Conservation (phyloP, 2,888 invertebrate genomes). For the Drosophila colorata region DNA sequence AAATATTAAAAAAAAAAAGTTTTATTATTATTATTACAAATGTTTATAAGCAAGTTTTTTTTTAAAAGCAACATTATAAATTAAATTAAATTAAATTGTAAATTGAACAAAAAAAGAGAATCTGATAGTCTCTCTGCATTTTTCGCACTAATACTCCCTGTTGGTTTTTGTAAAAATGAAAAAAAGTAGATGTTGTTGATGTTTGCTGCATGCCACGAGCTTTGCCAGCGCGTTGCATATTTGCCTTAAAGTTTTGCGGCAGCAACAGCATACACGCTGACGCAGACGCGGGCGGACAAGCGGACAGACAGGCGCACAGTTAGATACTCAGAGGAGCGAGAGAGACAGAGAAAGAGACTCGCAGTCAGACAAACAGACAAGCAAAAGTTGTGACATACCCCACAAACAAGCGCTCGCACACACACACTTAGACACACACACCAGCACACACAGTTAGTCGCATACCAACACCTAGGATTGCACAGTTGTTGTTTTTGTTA, state of each 20-base stretch:
- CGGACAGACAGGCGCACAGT: slow-evolving; percentile 11
- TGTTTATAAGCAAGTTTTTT: too few species aligned
- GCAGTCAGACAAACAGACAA: slow-evolving; percentile 61
- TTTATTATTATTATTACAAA: too few species aligned
- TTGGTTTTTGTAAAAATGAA: slow-evolving; percentile 12
- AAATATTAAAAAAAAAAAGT: too few species aligned
- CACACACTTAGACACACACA: slow-evolving; percentile 11
- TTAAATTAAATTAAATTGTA: too few species aligned
- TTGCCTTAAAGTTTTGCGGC: slow-evolving; percentile 77
- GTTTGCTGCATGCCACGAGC: slow-evolving; percentile 78
- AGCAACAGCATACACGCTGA: slow-evolving; percentile 42
- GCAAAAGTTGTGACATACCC: slow-evolving; percentile 70
- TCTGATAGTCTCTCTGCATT: slow-evolving; percentile 5
- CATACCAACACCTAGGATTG: slow-evolving; percentile 48
- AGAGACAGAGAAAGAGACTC: slow-evolving; percentile 23
- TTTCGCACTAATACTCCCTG: background rate
- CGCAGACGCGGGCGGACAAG: slow-evolving; percentile 10
- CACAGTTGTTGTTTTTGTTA: slow-evolving; percentile 27
- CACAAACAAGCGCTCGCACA: slow-evolving; percentile 33
- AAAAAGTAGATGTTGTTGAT: slow-evolving; percentile 67
- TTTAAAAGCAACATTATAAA: too few species aligned
- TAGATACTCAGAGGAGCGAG: slow-evolving; percentile 32
- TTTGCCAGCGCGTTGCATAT: slow-evolving; percentile 69
- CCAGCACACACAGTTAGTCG: slow-evolving; percentile 23
- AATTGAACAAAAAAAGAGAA: slow-evolving; percentile 14